These are phyloP conservation scores for Amyelois transitella DNA, from an alignment of 1,140 invertebrate species.

Conservation along the genomic window DNA sequence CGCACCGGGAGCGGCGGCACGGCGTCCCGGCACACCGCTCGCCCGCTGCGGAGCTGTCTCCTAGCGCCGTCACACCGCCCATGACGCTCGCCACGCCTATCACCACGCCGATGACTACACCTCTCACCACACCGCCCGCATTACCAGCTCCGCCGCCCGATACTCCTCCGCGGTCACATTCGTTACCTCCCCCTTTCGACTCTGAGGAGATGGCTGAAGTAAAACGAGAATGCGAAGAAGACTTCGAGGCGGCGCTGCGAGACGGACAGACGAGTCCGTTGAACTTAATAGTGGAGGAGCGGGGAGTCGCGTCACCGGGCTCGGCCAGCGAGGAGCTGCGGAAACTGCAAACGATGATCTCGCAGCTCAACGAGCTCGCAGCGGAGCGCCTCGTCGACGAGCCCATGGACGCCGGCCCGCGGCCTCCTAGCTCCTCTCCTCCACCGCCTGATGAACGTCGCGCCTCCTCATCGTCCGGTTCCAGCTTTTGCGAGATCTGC, in stretches of 20 bases:
- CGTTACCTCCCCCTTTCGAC: conserved; percentile 58
- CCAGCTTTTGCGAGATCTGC: conserved; percentile 98
- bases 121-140: conserved; percentile 77
- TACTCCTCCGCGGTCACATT: conserved; percentile 74
- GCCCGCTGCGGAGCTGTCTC: conserved; percentile 72
- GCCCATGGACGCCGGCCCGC: conserved; percentile 24
- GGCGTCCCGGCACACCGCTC: conserved; percentile 79
- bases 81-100: conserved; percentile 57
- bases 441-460: conserved; percentile 55
- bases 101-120: conserved; percentile 75
- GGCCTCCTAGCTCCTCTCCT: conserved; percentile 52
- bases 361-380: conserved; percentile 88
- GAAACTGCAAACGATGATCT: conserved; percentile 93
- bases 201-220: conserved; percentile 64
- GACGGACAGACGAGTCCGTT: conserved; percentile 66
- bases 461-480: conserved; percentile 77
- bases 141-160: conserved; percentile 68
- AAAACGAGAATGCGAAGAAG: conserved; percentile 62
- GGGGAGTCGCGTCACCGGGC: conserved; percentile 65
- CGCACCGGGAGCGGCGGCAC: conserved; percentile 91
- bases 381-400: conserved; percentile 73
- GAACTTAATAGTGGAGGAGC: conserved; percentile 71
- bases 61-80: conserved; percentile 75
- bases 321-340: conserved; percentile 86
- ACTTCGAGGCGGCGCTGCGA: conserved; percentile 53